Evolutionary conservation across 2,888 invertebrate species (phyloP), one percentile per base, ranked within the genome.

Genomic region (Drosophila kambysellisi): DNA sequence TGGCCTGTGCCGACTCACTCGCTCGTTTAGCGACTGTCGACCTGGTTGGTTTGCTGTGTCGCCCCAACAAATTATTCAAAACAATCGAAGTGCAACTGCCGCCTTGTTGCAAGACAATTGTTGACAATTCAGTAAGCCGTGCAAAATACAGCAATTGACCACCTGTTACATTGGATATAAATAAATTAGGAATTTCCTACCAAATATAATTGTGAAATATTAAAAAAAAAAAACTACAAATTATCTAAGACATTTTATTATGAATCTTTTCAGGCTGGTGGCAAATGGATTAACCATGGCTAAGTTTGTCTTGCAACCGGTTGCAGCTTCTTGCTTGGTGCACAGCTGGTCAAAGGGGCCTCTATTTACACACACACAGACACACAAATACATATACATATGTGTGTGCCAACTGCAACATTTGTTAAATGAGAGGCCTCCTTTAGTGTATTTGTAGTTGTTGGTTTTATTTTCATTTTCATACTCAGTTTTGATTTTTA

Each of bases 91-190:
- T 74, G 70, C 61, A 60, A 39, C 56, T 73, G 54, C 35, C 59
- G 56, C 48, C 68, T 54, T 50, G 67, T 76, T 81, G 70, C 79
- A 78, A 71, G 74, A 70, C 72, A 56, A 15, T 72, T 56, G 83
- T 82, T 88, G 83, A 82, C 86, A 83, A 71, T 74, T 53, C 70
- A 78, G 73, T 76, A 76, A 70, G 48, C 74, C 70, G 72, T 41
- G n/a, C 29, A 79, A 75, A 79, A 15, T 25, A 25, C 15, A 46
- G 4, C 74, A 78, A 80, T 65, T 62, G 17, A 59, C 52, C 35
- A 20, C 15, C 15, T 60, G 46, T 35, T 53, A 25, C 37, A 57
- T 30, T 43, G 15, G 7, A 29, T 9, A 25, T 29, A 37, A 25
- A 37, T 43, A 51, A 25, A 35, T n/a, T 29, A 9, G 25, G 32